These are phyloP conservation scores for Amniataba percoides DNA, from an alignment of 2,797 vertebrate genomes.

Conservation along the genomic window DNA sequence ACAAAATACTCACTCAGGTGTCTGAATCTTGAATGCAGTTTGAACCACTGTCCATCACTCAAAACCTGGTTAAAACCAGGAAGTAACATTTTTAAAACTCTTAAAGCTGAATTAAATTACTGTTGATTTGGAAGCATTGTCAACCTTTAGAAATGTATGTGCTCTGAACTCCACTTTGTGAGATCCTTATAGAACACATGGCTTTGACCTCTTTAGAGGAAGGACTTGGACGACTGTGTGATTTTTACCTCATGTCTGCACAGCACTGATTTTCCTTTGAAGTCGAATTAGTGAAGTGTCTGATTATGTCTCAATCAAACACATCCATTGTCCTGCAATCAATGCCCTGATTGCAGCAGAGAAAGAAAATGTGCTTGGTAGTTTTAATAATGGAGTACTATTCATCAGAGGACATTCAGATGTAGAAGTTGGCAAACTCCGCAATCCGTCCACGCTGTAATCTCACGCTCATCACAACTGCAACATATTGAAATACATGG, in stretches of 20 bases:
- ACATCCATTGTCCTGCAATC: slow-evolving; percentile 84
- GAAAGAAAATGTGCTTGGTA: slow-evolving; percentile 55
- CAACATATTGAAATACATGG: slow-evolving; percentile 23
- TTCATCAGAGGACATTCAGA: slow-evolving; percentile 72
- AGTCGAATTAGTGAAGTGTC: slow-evolving; percentile 81
- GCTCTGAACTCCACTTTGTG: slow-evolving; percentile 12
- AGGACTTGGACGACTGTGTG: slow-evolving; percentile 38
- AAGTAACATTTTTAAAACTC: background rate
- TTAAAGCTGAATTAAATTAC: background rate
- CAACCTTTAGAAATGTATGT: background rate
- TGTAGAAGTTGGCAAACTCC: slow-evolving; percentile 62
- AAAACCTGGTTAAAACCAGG: background rate
- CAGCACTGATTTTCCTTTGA: slow-evolving; percentile 79
- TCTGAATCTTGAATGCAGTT: too few relatives aligned
- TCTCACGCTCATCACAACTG: slow-evolving; percentile 39
- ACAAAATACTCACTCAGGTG: too few relatives aligned
- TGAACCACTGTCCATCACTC: too few relatives aligned
- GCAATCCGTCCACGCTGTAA: slow-evolving; percentile 34
- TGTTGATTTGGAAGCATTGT: background rate
- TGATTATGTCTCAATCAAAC: slow-evolving; percentile 83
- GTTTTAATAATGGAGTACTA: slow-evolving; percentile 66
- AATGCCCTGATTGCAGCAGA: slow-evolving; percentile 79
- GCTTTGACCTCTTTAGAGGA: slow-evolving; percentile 56
- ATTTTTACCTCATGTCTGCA: slow-evolving; percentile 65
- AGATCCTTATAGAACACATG: slow-evolving; percentile 19